phyloP scores from a whole-genome alignment of 2,797 vertebrate genomes.

The Danio tinwini region DNA sequence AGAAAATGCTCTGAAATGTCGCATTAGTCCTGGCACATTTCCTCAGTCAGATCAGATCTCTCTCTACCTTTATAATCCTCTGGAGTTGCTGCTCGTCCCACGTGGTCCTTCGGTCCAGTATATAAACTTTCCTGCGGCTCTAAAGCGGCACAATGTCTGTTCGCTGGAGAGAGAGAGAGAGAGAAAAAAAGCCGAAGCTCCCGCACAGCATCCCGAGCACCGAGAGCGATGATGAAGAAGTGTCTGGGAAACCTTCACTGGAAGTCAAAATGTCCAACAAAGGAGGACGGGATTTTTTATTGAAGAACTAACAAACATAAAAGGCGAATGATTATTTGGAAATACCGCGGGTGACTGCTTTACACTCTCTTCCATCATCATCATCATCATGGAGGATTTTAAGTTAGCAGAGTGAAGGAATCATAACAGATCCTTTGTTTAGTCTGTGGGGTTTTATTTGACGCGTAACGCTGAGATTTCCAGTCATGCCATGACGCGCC shows the following conservation, averaged over 20 bases:
- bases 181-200: conserved; percentile 60
- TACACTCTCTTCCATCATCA: background rate
- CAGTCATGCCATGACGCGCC: conserved; percentile 63
- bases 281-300: conserved; percentile 45
- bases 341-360: conserved; percentile 31
- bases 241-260: conserved; percentile 45
- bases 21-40: background rate
- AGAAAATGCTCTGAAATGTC: background rate
- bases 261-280: conserved; percentile 56
- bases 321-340: conserved; percentile 55
- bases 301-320: conserved; percentile 51
- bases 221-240: conserved; percentile 66
- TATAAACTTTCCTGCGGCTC: conserved; percentile 78
- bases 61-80: conserved; percentile 51
- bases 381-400: conserved; percentile 61
- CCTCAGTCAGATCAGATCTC: conserved; percentile 7
- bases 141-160: conserved; percentile 74
- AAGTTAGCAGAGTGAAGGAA: conserved; percentile 42
- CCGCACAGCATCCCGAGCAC: conserved; percentile 65
- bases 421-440: conserved; percentile 43
- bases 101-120: conserved; percentile 74
- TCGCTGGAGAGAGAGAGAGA: conserved; percentile 70
- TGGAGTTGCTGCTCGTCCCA: conserved; percentile 72
- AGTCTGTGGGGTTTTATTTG: conserved; percentile 39
- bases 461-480: conserved; percentile 49